phyloP scores from a whole-genome alignment of 2,113 vertebrate species.

The Sphyrna mokarran region DNA sequence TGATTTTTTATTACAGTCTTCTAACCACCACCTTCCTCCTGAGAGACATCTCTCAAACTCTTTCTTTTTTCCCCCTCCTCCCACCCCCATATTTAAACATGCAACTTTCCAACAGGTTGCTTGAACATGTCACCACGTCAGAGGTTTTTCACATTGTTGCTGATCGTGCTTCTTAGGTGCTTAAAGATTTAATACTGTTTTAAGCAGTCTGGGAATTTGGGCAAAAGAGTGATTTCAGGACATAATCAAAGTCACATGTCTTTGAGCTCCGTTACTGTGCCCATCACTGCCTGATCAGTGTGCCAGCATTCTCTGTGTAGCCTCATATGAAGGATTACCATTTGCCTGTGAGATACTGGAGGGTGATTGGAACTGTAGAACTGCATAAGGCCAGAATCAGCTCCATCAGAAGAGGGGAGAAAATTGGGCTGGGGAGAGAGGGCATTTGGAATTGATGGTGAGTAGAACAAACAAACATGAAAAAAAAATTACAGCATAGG shows the following conservation, averaged over 20 bases:
- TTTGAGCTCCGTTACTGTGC: background rate
- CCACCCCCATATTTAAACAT: background rate
- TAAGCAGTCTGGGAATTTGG: background rate
- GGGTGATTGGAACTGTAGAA: background rate
- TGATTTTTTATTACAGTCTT: background rate
- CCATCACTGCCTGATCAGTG: background rate
- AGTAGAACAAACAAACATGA: too few relatives aligned
- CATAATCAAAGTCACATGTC: background rate
- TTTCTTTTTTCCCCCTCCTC: fast-evolving
- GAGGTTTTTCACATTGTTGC: background rate
- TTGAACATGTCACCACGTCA: background rate
- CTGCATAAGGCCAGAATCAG: background rate
- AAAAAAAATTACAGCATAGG: too few relatives aligned
- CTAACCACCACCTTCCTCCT: background rate
- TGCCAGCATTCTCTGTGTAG: background rate
- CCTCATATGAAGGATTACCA: background rate
- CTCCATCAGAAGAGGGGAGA: background rate
- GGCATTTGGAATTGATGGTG: background rate
- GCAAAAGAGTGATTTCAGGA: background rate
- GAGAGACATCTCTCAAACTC: background rate
- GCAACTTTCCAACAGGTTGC: background rate
- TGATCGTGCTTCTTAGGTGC: background rate
- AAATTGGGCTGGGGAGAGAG: background rate
- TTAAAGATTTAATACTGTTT: background rate
- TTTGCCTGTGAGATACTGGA: background rate